Evolutionary conservation across 2,797 vertebrate species (phyloP).

Genomic region (Valencia hispanica): DNA sequence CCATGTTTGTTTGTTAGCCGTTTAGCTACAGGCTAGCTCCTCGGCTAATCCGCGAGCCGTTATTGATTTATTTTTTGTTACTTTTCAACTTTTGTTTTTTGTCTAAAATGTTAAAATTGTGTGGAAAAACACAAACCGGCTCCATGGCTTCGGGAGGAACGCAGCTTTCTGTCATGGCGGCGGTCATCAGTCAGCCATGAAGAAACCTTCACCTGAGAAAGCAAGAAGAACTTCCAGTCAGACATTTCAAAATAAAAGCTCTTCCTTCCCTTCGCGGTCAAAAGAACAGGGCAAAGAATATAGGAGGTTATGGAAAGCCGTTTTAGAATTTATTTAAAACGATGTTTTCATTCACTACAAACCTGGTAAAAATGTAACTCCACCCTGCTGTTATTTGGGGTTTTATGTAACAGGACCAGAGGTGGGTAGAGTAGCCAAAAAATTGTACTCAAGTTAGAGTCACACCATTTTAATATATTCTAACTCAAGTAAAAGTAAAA

Average conservation of each 20-base stretch:
- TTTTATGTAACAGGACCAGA: no score
- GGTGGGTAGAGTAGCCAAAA: no score
- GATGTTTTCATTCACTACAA: neutral
- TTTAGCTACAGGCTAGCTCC: neutral
- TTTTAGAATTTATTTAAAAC: neutral
- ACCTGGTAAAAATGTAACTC: neutral
- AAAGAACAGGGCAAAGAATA: neutral
- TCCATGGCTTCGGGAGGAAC: neutral
- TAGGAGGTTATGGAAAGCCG: neutral
- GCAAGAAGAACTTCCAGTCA: neutral
- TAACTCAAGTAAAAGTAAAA: no score
- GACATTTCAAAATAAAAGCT: slow-evolving; percentile 6
- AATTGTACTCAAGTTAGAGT: no score
- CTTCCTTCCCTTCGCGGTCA: neutral
- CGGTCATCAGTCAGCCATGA: no score
- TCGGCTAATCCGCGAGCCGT: no score
- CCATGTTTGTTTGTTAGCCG: neutral
- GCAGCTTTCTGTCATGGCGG: neutral
- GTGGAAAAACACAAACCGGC: neutral
- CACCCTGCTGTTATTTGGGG: no score
- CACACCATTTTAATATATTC: no score
- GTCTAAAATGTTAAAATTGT: neutral
- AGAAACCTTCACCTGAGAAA: neutral
- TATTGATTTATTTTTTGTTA: neutral
- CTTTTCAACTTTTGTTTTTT: neutral